Conservation (phyloP, 2,888 invertebrate genomes). For the Trissolcus japonicus region DNA sequence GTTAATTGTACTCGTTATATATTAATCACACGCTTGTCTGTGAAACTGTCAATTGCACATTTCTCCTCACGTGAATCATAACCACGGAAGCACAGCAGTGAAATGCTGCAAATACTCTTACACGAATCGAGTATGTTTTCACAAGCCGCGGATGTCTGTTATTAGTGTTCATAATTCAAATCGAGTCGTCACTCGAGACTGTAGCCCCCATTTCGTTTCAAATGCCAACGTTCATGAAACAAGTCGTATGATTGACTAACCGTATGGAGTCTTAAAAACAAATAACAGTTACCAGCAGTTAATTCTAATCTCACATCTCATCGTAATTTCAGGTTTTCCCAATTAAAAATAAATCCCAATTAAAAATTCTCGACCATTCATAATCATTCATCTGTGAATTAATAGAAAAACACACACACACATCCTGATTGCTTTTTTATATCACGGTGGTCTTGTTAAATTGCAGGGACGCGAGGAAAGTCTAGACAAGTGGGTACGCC, state of each 20-base stretch:
- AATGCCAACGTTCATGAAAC: neutral
- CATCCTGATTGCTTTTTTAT: neutral
- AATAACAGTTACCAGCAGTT: conserved; percentile 30
- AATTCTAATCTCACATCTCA: neutral
- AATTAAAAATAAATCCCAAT: no score
- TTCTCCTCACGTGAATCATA: no score
- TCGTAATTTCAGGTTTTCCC: neutral
- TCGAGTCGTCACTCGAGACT: neutral
- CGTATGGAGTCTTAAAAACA: neutral
- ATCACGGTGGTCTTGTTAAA: neutral
- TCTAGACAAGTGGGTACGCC: conserved; percentile 78
- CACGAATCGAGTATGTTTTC: no score
- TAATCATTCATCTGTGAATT: neutral
- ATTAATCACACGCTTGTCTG: no score
- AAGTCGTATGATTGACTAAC: neutral
- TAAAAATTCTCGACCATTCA: no score
- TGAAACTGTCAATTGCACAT: no score
- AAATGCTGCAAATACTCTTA: no score
- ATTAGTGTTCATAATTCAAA: no score
- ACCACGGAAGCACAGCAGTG: no score
- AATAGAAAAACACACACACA: neutral
- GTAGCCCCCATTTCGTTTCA: neutral
- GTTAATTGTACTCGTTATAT: no score
- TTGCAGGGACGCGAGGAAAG: conserved; percentile 68
- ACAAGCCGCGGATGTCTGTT: no score